Evolutionary conservation across 1,140 invertebrate genomes (phyloP).

Genomic region (Cydia splendana): DNA sequence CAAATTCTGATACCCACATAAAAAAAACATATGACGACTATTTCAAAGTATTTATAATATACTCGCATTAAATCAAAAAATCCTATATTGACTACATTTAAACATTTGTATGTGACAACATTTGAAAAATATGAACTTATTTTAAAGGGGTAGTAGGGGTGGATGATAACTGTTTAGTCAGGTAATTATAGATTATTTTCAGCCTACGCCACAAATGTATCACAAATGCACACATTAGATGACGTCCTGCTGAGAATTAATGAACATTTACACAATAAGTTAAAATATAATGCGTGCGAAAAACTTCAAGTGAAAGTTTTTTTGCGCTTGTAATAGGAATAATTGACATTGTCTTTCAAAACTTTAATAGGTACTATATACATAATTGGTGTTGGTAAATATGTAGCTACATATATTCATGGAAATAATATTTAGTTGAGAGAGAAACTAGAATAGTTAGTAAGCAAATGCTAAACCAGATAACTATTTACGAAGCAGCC

Average conservation of each 20-base stretch:
- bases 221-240: neutral
- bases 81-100: too few relatives aligned
- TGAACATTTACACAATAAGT: neutral
- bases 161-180: too few relatives aligned
- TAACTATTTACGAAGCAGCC: too few relatives aligned
- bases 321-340: neutral
- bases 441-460: neutral
- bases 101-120: too few relatives aligned
- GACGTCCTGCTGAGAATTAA: neutral
- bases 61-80: too few relatives aligned
- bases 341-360: neutral
- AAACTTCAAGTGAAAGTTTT: slow-evolving; percentile 11
- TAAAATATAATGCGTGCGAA: slow-evolving; percentile 23
- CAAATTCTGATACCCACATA: neutral
- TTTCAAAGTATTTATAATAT: neutral
- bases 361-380: neutral
- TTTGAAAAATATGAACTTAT: too few relatives aligned
- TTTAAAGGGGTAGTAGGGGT: too few relatives aligned
- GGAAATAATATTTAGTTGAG: neutral
- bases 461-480: too few relatives aligned
- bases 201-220: neutral
- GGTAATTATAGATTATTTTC: too few relatives aligned
- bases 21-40: neutral
- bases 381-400: neutral
- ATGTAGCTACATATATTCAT: neutral